Percentiles rank a stretch among this genome's conserved stretches.
These are phyloP conservation scores for Hyles euphorbiae DNA, from an alignment of 1,140 invertebrate genomes.

Conservation along the genomic window DNA sequence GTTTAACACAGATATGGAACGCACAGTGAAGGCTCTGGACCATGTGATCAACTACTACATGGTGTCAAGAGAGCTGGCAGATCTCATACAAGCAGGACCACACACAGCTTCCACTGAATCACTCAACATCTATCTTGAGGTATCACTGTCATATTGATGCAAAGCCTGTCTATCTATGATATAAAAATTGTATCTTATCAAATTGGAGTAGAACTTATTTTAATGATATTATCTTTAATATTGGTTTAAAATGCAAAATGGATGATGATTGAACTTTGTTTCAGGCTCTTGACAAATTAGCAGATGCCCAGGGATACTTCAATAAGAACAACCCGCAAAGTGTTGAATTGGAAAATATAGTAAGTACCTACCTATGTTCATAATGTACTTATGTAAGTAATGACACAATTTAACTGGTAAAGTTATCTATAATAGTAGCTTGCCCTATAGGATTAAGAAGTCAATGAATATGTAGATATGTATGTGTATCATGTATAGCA, in stretches of 20 bases:
- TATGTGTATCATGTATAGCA: too few species aligned
- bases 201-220: too few species aligned
- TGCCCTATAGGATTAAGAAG: not conserved
- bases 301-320: conserved; percentile 93
- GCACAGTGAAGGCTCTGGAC: conserved; percentile 87
- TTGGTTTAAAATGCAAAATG: too few species aligned
- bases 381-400: not conserved
- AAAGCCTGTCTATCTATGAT: too few species aligned
- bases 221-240: not conserved
- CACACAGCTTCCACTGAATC: conserved; percentile 56
- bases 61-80: conserved; percentile 90
- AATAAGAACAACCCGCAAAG: conserved; percentile 95
- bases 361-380: conserved; percentile 44
- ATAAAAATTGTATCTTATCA: too few species aligned
- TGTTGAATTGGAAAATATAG: conserved; percentile 94
- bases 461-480: too few species aligned
- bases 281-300: conserved; percentile 88
- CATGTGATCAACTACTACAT: conserved; percentile 94
- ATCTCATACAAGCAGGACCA: conserved; percentile 85
- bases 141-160: conserved; percentile 14
- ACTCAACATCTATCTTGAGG: conserved; percentile 66
- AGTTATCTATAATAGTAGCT: not conserved
- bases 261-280: conserved; percentile 50
- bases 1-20: conserved; percentile 80
- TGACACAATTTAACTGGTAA: conserved; percentile 3